These are phyloP conservation scores for Drosophila ustulata DNA, from an alignment of 2,888 invertebrate species.

Conservation along the genomic window DNA sequence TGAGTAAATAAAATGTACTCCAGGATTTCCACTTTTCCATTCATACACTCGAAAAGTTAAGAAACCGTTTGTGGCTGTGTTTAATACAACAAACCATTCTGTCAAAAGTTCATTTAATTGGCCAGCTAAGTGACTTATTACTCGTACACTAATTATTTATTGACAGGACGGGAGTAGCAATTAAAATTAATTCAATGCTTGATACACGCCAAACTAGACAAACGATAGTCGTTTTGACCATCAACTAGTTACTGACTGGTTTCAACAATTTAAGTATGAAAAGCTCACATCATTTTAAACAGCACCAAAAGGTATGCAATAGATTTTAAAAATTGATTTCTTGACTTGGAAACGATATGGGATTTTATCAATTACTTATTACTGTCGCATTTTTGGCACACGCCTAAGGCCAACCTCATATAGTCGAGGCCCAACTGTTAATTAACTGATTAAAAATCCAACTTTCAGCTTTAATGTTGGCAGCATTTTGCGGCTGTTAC, in stretches of 20 bases:
- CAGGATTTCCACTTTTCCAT: neutral
- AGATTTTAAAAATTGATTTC: neutral
- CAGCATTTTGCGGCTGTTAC: constrained; percentile 54
- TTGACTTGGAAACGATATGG: neutral
- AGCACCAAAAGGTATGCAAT: constrained; percentile 8
- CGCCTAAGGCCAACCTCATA: neutral
- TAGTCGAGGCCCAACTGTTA: constrained; percentile 28
- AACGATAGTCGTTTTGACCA: neutral
- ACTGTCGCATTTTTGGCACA: constrained; percentile 12
- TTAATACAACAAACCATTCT: neutral
- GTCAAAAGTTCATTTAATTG: neutral
- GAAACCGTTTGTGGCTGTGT: neutral
- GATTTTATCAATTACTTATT: constrained; percentile 25
- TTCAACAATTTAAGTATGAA: neutral
- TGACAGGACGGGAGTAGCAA: neutral
- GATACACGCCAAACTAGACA: neutral
- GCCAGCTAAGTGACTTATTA: neutral
- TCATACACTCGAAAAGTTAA: neutral
- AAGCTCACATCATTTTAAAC: neutral
- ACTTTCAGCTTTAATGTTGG: constrained; percentile 44
- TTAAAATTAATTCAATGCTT: neutral
- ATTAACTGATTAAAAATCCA: constrained; percentile 61
- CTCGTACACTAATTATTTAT: constrained; percentile 4
- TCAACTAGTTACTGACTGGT: no score
- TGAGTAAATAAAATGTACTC: neutral